A percentile compares a stretch with the other conserved stretches of the same genome.
Evolutionary conservation across 2,888 invertebrate species (phyloP).

Genomic region (Chouioia cunea): DNA sequence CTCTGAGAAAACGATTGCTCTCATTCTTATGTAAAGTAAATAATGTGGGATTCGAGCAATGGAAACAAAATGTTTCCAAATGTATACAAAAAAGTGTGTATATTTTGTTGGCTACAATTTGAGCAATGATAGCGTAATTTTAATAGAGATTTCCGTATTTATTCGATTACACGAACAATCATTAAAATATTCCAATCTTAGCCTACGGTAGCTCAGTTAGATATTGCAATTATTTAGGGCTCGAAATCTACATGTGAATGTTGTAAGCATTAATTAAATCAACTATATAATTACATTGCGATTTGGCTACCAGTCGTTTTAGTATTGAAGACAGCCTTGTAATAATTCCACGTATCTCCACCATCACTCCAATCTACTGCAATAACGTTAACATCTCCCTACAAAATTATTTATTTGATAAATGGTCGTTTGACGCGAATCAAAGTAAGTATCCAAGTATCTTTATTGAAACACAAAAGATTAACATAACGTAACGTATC

Average conservation of each 20-base stretch:
- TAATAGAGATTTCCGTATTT: no score
- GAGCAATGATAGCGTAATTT: no score
- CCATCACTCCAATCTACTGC: conserved; percentile 77
- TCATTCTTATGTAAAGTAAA: no score
- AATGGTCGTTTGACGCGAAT: no score
- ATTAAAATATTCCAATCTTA: no score
- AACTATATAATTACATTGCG: conserved; percentile 66
- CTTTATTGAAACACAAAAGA: background rate
- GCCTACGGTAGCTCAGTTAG: no score
- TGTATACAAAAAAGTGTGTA: background rate
- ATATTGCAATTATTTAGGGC: no score
- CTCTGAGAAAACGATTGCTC: no score
- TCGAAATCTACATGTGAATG: no score
- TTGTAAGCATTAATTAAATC: background rate
- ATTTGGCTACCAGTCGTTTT: conserved; percentile 72
- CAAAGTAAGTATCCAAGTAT: background rate
- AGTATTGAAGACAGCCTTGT: conserved; percentile 74
- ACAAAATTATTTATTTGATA: no score
- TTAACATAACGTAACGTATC: background rate
- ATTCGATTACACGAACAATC: no score
- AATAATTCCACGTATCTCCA: conserved; percentile 75
- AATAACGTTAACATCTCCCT: conserved; percentile 76
- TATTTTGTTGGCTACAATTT: background rate
- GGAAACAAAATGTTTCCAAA: background rate
- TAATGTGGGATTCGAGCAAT: no score